phyloP scores from a whole-genome alignment of 1,140 invertebrate genomes.

The Scaptomyza montana region DNA sequence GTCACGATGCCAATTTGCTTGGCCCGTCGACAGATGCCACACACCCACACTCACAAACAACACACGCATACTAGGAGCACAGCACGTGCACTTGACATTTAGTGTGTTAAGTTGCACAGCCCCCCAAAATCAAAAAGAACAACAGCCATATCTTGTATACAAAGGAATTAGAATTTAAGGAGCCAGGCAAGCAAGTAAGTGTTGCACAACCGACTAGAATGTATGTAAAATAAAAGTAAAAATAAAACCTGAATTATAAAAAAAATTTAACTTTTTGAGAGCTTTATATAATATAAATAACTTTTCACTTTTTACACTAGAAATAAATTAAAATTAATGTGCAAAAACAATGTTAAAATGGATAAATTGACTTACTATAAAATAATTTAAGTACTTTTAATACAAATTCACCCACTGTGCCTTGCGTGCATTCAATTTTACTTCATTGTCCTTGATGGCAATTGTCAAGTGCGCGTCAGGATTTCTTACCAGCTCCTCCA shows the following conservation, averaged over 20 bases:
- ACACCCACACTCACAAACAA: neutral
- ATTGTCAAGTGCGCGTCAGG: slow-evolving; percentile 69
- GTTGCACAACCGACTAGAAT: slow-evolving; percentile 12
- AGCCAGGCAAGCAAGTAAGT: slow-evolving; percentile 5
- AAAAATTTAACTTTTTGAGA: too few relatives aligned
- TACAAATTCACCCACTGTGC: slow-evolving; percentile 12
- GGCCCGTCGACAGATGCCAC: slow-evolving; percentile 31
- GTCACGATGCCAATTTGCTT: slow-evolving; percentile 62
- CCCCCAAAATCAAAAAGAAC: slow-evolving; percentile 7
- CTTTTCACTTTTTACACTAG: too few relatives aligned
- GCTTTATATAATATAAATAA: too few relatives aligned
- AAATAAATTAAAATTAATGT: too few relatives aligned
- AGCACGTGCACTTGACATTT: slow-evolving; percentile 79
- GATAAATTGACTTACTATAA: too few relatives aligned
- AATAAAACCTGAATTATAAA: too few relatives aligned
- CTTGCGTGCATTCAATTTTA: slow-evolving; percentile 70
- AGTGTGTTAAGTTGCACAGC: slow-evolving; percentile 57
- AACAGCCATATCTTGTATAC: neutral
- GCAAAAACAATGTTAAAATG: too few relatives aligned
- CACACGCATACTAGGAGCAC: slow-evolving; percentile 13
- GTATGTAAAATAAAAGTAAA: too few relatives aligned
- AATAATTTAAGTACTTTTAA: too few relatives aligned
- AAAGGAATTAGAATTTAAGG: slow-evolving; percentile 7
- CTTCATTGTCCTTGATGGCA: slow-evolving; percentile 72
- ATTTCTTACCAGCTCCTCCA: slow-evolving; percentile 22